Evolutionary conservation across 2,888 invertebrate genomes (phyloP).

Genomic region (Sarcophaga rosellei): DNA sequence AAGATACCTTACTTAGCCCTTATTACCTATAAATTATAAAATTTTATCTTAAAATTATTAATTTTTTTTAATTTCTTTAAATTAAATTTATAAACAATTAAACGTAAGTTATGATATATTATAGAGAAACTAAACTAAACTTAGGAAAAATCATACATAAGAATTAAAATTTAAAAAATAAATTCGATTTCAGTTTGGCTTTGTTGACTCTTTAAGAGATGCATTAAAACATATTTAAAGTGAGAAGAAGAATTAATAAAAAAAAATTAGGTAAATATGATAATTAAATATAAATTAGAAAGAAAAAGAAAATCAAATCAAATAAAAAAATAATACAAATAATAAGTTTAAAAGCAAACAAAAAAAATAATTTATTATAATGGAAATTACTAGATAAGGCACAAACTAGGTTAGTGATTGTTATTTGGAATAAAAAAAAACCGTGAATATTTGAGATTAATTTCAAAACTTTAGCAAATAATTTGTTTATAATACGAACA

Average conservation of each 20-base stretch:
- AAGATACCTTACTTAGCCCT: too few relatives aligned
- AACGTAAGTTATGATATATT: not conserved
- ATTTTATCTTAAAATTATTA: too few relatives aligned
- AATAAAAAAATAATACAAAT: not conserved
- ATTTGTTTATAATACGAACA: not conserved
- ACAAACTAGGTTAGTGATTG: slow-evolving; percentile 69
- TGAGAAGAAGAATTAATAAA: slow-evolving; percentile 23
- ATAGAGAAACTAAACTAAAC: slow-evolving; percentile 16
- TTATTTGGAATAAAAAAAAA: slow-evolving; percentile 49
- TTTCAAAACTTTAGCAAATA: slow-evolving; percentile 8
- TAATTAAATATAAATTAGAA: not conserved
- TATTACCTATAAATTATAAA: not conserved
- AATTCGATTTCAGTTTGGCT: slow-evolving; percentile 25
- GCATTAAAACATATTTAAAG: slow-evolving; percentile 31
- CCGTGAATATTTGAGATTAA: slow-evolving; percentile 28
- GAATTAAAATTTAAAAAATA: slow-evolving; percentile 10
- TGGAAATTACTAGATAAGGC: slow-evolving; percentile 43
- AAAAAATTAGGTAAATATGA: not conserved
- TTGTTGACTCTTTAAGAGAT: slow-evolving; percentile 43
- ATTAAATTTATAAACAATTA: not conserved
- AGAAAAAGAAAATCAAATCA: not conserved
- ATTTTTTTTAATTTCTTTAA: not conserved
- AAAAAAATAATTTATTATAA: slow-evolving; percentile 15
- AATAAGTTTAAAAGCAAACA: not conserved
- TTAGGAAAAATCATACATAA: not conserved